A percentile compares a stretch with the other conserved stretches of the same genome.
Conservation (phyloP, 2,113 vertebrate genomes). For the Dascyllus trimaculatus region DNA sequence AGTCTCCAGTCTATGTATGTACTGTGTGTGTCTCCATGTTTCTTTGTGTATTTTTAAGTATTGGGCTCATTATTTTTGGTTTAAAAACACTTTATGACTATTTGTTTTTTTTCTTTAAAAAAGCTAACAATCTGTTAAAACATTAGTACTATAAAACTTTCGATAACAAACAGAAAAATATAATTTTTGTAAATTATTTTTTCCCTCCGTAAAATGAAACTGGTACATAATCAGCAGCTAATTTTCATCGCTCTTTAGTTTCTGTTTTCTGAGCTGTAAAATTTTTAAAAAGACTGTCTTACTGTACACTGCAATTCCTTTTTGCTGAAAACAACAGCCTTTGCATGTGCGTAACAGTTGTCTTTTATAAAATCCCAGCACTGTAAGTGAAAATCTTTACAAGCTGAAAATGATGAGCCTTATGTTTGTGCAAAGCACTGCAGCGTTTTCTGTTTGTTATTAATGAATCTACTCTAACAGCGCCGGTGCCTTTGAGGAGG, state of each 20-base stretch:
- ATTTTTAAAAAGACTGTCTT: not conserved
- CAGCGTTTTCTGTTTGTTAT: conserved; percentile 44
- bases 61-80: conserved; percentile 62
- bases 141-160: too few species aligned
- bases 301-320: not conserved
- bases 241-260: not conserved
- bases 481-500: conserved; percentile 40
- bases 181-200: not conserved
- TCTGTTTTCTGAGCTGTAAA: not conserved
- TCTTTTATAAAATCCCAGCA: not conserved
- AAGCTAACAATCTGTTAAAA: too few species aligned
- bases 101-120: not conserved
- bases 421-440: conserved; percentile 14
- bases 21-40: conserved; percentile 30
- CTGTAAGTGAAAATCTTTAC: not conserved
- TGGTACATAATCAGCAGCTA: not conserved
- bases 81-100: not conserved
- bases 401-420: conserved; percentile 55
- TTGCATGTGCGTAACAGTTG: not conserved
- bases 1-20: conserved; percentile 53
- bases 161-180: too few species aligned
- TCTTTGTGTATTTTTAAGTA: conserved; percentile 31
- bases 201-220: not conserved
- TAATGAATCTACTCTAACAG: conserved; percentile 45
- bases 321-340: not conserved